phyloP scores from a whole-genome alignment of 2,797 vertebrate species.

The Cirrhinus molitorella region DNA sequence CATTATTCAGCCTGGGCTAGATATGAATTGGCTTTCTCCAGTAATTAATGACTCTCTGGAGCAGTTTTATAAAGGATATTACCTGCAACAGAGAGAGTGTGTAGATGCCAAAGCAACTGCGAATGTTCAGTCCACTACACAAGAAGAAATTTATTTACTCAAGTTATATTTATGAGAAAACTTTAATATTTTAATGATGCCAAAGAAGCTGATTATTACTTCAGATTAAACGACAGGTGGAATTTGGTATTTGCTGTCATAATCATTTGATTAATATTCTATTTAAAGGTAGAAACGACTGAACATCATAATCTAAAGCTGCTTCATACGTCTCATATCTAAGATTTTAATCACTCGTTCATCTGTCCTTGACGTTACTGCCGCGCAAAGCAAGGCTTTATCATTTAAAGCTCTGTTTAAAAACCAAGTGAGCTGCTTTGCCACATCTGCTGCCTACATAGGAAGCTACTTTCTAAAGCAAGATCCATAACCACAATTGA shows the following conservation, averaged over 20 bases:
- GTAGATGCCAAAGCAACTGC: conserved; percentile 59
- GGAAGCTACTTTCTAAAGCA: background rate
- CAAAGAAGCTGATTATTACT: no score
- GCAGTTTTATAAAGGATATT: conserved; percentile 69
- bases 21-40: conserved; percentile 72
- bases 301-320: background rate
- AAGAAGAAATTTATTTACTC: no score
- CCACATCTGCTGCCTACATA: background rate
- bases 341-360: conserved; percentile 6
- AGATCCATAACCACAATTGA: background rate
- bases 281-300: background rate
- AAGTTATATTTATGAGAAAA: no score
- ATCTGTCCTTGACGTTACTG: conserved; percentile 6
- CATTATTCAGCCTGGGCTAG: conserved; percentile 71
- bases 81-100: conserved; percentile 63
- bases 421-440: background rate
- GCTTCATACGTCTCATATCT: conserved; percentile 4
- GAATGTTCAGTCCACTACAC: conserved; percentile 64
- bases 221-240: background rate
- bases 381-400: background rate
- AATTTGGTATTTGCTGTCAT: background rate
- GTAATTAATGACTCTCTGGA: conserved; percentile 78
- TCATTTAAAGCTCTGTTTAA: background rate
- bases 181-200: no score
- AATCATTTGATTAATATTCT: background rate